A percentile compares a stretch with the other conserved stretches of the same genome.
Conservation (phyloP, 2,113 vertebrate genomes). For the Micronisus gabar region DNA sequence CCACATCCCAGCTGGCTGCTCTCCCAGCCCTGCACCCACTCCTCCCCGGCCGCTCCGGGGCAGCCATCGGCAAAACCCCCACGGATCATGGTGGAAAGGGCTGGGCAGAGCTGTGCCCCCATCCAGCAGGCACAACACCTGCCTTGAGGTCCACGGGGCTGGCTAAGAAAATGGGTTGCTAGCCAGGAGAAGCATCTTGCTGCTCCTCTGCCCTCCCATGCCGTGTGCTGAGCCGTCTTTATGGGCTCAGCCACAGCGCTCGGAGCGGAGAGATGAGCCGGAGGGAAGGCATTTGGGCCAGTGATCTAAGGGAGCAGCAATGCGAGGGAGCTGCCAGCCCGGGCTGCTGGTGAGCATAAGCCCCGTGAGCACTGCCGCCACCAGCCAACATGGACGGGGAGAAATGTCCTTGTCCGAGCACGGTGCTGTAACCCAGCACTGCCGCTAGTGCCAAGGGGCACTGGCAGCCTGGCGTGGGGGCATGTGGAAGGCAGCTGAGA, state of each 20-base stretch:
- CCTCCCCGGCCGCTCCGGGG: not conserved
- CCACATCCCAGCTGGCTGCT: not conserved
- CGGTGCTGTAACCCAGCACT: not conserved
- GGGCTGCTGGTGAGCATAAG: not conserved
- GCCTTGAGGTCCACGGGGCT: not conserved
- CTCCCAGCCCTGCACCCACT: not conserved
- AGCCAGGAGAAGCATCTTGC: not conserved
- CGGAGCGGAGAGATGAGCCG: not conserved
- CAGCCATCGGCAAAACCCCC: not conserved
- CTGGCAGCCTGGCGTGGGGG: not conserved
- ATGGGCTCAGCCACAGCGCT: not conserved
- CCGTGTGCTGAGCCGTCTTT: not conserved
- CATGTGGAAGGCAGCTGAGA: not conserved
- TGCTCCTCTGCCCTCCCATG: not conserved
- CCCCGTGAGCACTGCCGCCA: not conserved
- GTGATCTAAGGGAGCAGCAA: conserved; percentile 10
- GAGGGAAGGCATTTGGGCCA: not conserved
- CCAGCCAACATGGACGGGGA: not conserved
- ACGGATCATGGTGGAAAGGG: accelerated
- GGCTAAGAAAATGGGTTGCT: not conserved
- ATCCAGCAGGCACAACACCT: not conserved
- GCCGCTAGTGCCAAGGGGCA: not conserved
- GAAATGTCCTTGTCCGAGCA: not conserved
- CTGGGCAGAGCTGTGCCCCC: not conserved
- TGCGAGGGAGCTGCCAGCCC: not conserved